phyloP scores from a whole-genome alignment of 2,888 invertebrate genomes.

The Agrochola litura region DNA sequence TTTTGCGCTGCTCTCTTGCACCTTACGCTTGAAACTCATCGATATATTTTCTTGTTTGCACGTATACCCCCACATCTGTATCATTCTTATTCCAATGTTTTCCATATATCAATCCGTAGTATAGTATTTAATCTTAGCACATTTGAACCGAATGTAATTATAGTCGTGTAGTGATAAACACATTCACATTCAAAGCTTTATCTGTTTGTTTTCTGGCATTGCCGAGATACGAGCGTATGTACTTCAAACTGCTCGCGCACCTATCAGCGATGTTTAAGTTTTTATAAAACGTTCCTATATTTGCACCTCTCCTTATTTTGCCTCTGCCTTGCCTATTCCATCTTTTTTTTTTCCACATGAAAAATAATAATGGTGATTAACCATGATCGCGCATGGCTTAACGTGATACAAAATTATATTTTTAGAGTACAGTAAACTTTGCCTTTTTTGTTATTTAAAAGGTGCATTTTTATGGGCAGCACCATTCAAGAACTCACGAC shows the following conservation, averaged over 20 bases:
- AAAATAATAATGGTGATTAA: constrained; percentile 82
- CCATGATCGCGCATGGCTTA: constrained; percentile 87
- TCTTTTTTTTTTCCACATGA: constrained; percentile 73
- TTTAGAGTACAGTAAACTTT: constrained; percentile 71
- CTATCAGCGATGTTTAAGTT: constrained; percentile 70
- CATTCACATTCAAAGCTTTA: constrained; percentile 86
- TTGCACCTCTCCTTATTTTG: constrained; percentile 87
- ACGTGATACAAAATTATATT: constrained; percentile 74
- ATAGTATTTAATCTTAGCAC: constrained; percentile 75
- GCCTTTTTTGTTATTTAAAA: constrained; percentile 72
- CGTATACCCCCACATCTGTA: constrained; percentile 71
- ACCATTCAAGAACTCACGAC: constrained; percentile 87
- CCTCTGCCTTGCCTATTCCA: constrained; percentile 85
- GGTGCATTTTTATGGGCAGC: constrained; percentile 88
- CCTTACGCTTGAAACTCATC: constrained; percentile 78
- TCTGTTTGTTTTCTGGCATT: constrained; percentile 91
- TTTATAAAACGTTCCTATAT: constrained; percentile 76
- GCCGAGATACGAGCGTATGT: constrained; percentile 83
- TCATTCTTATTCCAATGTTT: constrained; percentile 68
- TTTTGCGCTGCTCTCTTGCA: constrained; percentile 78
- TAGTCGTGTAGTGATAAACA: constrained; percentile 73
- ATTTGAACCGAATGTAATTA: constrained; percentile 70
- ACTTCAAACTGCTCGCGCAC: constrained; percentile 77
- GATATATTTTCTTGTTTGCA: constrained; percentile 74
- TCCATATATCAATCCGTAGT: constrained; percentile 73